Evolutionary conservation across 2,888 invertebrate genomes (phyloP), one percentile per base, ranked within the genome.

Genomic region (Myopa testacea): DNA sequence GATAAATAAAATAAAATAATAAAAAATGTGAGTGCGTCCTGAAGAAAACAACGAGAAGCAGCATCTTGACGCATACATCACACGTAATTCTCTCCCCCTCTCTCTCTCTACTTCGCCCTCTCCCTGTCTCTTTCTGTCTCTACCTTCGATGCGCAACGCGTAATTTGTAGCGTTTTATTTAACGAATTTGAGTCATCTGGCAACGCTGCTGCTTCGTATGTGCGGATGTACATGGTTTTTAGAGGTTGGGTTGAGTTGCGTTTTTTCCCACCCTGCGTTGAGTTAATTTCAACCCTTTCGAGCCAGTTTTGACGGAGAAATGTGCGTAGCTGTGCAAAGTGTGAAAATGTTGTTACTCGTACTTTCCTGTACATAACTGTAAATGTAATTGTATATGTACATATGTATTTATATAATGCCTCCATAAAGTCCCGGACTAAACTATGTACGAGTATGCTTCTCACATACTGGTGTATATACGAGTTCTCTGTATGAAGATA

Each of bases 281-380:
- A 58, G 75, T 45, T 55, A 68, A 68, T 75, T 75, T 75, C 75
- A 75, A 75, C 75, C 75, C 75, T 75, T 75, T 75, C 55, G 63
- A 5, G 45, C 10, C 6, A 45, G 40, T 45, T 12, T 63, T 75
- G 67, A 69, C 75, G 75, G 69, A 45, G 69, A 75, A 75, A 68
- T 68, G 60, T 45, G 68, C 60, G 67, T 75, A 58, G 14, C 38
- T 67, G 34, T 2, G 40, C 7, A 58, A 63, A 50, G 74, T 74
- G 74, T 63, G 74, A 74, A 74, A 62, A 74, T 52, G 7, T 26
- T 40, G 60, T 72, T 72, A 72, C 45, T 45, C 45, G 45, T 45
- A 6, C 72, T 60, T 14, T 65, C 26, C 26, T 65, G 38, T 72
- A 72, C 26, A 72, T 72, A 72, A n/a, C 38, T 1, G 38, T 37